Conservation (phyloP, 2,797 vertebrate genomes). For the Eremophila alpestris region DNA sequence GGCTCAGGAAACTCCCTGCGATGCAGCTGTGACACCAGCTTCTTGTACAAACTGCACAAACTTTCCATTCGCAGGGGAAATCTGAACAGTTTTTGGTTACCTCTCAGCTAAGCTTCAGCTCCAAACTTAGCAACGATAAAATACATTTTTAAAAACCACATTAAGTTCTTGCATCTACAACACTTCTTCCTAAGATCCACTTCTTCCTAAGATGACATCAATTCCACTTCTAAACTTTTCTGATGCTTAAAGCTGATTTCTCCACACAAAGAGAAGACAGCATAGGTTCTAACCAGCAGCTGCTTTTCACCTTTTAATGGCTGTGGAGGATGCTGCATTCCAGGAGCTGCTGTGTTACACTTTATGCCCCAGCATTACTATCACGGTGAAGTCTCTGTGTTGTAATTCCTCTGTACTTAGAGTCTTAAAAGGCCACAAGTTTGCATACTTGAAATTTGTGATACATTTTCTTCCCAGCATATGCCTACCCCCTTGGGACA, state of each 20-base stretch:
- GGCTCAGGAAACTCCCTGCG: fast-evolving
- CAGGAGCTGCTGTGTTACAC: not conserved
- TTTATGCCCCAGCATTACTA: not conserved
- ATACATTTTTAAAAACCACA: not conserved
- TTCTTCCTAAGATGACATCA: not conserved
- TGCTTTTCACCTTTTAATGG: not conserved
- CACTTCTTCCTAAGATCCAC: not conserved
- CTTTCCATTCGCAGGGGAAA: not conserved
- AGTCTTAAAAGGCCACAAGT: not conserved
- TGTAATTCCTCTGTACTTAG: not conserved
- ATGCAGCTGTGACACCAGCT: fast-evolving
- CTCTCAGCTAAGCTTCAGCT: not conserved
- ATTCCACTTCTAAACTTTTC: not conserved
- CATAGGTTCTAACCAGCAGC: not conserved
- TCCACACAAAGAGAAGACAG: not conserved
- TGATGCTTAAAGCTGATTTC: not conserved
- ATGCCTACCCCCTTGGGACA: not conserved
- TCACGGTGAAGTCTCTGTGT: not conserved
- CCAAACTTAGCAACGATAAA: not conserved
- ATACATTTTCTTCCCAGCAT: constrained; percentile 6
- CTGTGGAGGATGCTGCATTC: not conserved
- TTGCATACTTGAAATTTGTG: constrained; percentile 20
- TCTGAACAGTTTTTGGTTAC: not conserved
- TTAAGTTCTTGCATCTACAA: not conserved
- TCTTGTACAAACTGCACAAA: not conserved